Conservation (phyloP, 2,113 vertebrate genomes). For the Periophthalmodon schlosseri region DNA sequence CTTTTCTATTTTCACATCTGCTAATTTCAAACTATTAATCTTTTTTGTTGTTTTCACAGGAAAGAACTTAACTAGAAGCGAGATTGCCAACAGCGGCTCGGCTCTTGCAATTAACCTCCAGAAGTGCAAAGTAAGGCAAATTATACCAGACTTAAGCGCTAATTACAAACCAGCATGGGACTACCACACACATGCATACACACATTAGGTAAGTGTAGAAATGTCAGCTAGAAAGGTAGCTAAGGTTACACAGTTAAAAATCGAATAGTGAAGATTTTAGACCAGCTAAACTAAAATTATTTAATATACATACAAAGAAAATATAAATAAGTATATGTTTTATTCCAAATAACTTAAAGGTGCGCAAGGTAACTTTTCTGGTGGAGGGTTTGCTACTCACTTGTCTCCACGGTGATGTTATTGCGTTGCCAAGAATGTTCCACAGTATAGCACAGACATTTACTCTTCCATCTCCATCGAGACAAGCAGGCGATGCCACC, state of each 20-base stretch:
- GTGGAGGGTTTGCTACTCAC: too few species aligned
- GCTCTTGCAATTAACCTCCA: slow-evolving; percentile 67
- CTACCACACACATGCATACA: slow-evolving; percentile 22
- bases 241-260: not conserved
- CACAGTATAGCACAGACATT: too few species aligned
- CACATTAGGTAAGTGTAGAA: not conserved
- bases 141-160: slow-evolving; percentile 58
- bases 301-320: too few species aligned
- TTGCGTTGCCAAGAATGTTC: too few species aligned
- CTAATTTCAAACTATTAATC: slow-evolving; percentile 49
- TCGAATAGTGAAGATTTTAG: not conserved
- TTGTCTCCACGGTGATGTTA: too few species aligned
- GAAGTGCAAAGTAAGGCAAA: slow-evolving; percentile 69
- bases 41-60: slow-evolving; percentile 44
- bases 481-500: too few species aligned
- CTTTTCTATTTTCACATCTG: slow-evolving; percentile 44
- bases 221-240: not conserved
- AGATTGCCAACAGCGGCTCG: slow-evolving; percentile 51
- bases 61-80: slow-evolving; percentile 42
- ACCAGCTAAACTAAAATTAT: too few species aligned
- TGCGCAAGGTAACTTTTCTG: too few species aligned
- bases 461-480: too few species aligned
- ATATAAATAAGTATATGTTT: too few species aligned
- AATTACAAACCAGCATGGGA: slow-evolving; percentile 65
- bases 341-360: not conserved